Conservation (phyloP, 2,113 vertebrate species). For the Antechinus flavipes region DNA sequence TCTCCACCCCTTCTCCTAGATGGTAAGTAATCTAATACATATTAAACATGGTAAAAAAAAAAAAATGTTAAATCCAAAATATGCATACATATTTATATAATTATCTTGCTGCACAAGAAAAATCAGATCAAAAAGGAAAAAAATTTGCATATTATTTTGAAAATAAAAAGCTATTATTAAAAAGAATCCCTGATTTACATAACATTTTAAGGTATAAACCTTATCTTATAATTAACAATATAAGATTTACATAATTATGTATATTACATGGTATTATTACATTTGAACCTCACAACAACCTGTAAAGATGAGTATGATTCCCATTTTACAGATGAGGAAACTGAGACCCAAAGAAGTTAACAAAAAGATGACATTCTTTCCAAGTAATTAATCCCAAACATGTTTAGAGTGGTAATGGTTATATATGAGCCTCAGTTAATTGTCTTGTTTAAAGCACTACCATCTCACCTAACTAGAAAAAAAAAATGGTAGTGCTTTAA, state of each 20-base stretch:
- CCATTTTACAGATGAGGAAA: background rate
- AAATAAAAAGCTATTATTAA: no score
- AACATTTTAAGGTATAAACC: background rate
- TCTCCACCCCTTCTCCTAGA: no score
- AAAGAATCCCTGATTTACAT: background rate
- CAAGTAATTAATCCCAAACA: no score
- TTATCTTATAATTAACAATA: background rate
- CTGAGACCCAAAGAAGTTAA: background rate
- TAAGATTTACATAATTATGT: background rate
- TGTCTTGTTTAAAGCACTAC: background rate
- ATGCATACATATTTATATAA: no score
- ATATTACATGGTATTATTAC: background rate
- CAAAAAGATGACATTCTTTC: no score
- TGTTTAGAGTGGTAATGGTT: background rate
- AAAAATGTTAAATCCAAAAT: no score
- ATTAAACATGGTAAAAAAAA: no score
- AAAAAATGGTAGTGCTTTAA: background rate
- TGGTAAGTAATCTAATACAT: no score
- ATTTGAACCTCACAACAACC: background rate
- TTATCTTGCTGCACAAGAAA: no score
- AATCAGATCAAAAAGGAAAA: no score
- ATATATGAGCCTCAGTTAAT: background rate
- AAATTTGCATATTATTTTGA: no score
- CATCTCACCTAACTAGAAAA: background rate
- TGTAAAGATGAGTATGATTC: background rate